phyloP scores from a whole-genome alignment of 1,140 invertebrate genomes.

The Drosophila navojoa region DNA sequence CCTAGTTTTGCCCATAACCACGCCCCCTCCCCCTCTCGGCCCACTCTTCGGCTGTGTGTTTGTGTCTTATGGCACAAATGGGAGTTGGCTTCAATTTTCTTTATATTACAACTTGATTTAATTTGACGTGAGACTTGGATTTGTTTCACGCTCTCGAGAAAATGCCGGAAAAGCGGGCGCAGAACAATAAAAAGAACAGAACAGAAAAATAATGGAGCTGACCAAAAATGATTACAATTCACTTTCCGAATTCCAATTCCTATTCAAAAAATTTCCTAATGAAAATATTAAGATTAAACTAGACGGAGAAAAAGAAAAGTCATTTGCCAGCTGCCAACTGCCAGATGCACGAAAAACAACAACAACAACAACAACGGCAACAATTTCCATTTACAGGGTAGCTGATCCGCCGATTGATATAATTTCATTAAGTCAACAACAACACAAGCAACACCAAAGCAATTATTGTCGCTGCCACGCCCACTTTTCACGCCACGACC shows the following conservation, averaged over 20 bases:
- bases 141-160: conserved; percentile 36
- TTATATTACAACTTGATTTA: conserved; percentile 81
- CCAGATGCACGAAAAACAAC: conserved; percentile 48
- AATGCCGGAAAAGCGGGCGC: conserved; percentile 1
- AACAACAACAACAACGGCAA: conserved; percentile 50
- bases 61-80: conserved; percentile 72
- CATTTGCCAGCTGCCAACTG: conserved; percentile 69
- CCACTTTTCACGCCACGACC: conserved; percentile 23
- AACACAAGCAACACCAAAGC: conserved; percentile 3
- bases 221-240: conserved; percentile 49
- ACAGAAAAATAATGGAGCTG: conserved; percentile 12
- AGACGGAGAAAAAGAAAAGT: conserved; percentile 67
- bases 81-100: conserved; percentile 81
- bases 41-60: background rate
- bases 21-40: background rate
- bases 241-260: conserved; percentile 25
- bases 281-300: conserved; percentile 70
- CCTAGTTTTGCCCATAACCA: background rate
- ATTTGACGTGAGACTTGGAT: conserved; percentile 80
- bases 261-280: conserved; percentile 66
- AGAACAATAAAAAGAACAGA: conserved; percentile 1
- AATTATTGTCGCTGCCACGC: conserved; percentile 52
- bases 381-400: conserved; percentile 23
- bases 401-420: conserved; percentile 72
- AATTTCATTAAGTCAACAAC: conserved; percentile 69